phyloP scores from a whole-genome alignment of 1,140 invertebrate species.

The Battus philenor region DNA sequence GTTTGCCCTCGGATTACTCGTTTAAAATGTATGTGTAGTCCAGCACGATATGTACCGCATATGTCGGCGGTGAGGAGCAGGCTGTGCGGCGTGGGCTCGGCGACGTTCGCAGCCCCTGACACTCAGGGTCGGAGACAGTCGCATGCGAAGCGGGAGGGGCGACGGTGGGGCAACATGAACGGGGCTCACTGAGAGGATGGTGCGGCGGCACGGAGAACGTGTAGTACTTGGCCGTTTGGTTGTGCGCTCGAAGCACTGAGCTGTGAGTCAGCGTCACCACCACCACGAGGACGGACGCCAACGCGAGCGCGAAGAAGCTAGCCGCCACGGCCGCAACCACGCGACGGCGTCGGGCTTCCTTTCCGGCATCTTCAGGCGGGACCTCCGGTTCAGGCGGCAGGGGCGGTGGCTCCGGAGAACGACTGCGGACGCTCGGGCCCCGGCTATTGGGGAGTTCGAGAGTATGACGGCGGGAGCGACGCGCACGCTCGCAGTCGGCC shows the following conservation, averaged over 20 bases:
- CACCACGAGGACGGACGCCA: conserved; percentile 82
- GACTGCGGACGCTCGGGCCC: conserved; percentile 57
- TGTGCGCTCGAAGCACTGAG: conserved; percentile 75
- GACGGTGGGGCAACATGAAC: conserved; percentile 74
- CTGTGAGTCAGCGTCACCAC: conserved; percentile 84
- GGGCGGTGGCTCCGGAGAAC: conserved; percentile 54
- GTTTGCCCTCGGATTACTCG: conserved; percentile 18
- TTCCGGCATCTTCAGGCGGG: conserved; percentile 51
- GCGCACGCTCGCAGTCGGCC: conserved; percentile 64
- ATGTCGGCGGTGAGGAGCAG: conserved; percentile 44
- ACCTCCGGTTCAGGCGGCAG: conserved; percentile 51
- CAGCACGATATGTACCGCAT: conserved; percentile 50
- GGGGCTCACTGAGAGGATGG: conserved; percentile 76
- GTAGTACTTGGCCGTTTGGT: conserved; percentile 79
- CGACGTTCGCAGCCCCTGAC: conserved; percentile 68
- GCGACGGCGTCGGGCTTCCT: conserved; percentile 78
- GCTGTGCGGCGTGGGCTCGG: conserved; percentile 41
- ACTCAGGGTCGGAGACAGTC: conserved; percentile 71
- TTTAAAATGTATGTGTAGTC: conserved; percentile 30
- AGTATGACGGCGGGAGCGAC: conserved; percentile 57
- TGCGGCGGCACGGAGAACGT: conserved; percentile 78
- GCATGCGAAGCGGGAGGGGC: conserved; percentile 74
- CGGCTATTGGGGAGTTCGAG: conserved; percentile 57
- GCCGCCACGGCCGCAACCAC: conserved; percentile 80
- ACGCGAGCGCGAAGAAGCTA: conserved; percentile 81